Evolutionary conservation across 2,113 vertebrate species (phyloP).

Genomic region (Triplophysa siluroides): DNA sequence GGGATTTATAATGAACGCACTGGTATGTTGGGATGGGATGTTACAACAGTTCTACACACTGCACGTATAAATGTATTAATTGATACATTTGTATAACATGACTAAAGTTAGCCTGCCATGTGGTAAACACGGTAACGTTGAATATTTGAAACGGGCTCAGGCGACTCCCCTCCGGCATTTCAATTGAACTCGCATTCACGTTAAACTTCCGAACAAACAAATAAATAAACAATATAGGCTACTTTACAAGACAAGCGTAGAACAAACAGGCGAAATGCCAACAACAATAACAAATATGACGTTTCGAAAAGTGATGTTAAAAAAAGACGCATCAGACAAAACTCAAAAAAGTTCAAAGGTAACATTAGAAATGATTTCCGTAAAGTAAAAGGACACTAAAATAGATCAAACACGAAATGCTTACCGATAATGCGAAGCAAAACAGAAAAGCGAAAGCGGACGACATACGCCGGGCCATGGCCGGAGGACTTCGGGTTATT

Average conservation of each 20-base stretch:
- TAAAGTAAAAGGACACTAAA: too few relatives aligned
- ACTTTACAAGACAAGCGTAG: not conserved
- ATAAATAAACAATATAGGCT: not conserved
- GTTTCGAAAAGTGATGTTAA: not conserved
- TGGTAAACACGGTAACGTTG: not conserved
- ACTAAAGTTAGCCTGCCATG: not conserved
- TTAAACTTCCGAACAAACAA: not conserved
- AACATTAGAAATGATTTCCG: not conserved
- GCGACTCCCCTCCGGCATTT: not conserved
- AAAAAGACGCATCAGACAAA: not conserved
- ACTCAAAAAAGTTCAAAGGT: too few relatives aligned
- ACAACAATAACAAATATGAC: not conserved
- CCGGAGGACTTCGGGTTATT: not conserved
- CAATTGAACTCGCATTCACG: not conserved
- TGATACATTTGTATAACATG: not conserved
- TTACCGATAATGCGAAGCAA: constrained; percentile 32
- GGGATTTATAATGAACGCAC: not conserved
- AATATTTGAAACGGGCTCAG: not conserved
- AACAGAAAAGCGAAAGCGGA: constrained; percentile 1
- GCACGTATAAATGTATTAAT: not conserved
- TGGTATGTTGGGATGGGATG: not conserved
- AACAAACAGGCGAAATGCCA: not conserved
- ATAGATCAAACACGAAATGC: not conserved
- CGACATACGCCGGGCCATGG: constrained; percentile 43
- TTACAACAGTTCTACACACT: not conserved